Evolutionary conservation across 2,113 vertebrate species (phyloP), one percentile per base, ranked within the genome.

Genomic region (Piprites chloris): DNA sequence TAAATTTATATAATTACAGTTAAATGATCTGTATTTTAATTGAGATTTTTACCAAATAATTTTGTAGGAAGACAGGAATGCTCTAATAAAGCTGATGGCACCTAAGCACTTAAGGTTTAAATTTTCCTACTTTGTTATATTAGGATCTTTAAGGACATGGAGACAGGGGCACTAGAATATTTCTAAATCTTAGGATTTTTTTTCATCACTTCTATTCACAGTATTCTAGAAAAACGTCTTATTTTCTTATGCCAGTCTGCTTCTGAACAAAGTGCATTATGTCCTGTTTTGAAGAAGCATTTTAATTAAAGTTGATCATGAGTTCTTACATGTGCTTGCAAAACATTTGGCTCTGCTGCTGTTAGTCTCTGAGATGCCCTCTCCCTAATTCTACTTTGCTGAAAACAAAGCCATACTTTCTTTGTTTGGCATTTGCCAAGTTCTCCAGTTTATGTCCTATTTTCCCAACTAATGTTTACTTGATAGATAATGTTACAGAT

Each of bases 11-110:
- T 95, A 96, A 96, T 94, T 97, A 66, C 72, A 73, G 50, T 94
- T 96, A 82, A 89, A 87, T 83, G 46, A 94, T 74, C 56, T 85
- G 59, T 55, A 95, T 96, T 92, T 96, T 85, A 93, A 92, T 93
- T 87, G 75, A 86, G 27, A 65, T 68, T 90, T 82, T 91, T 85
- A 75, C 35, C 49, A 89, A 94, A 93, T 93, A 90, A 59, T 91
- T 93, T 69, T 52, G 49, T 56, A 77, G 55, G 37, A 69, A 82
- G 16, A 47, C 52, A 39, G 22, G 22, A 78, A 65, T 63, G 47
- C 28, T 90, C 42, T 62, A 55, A 14, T 50, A 85, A 74, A 37
- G 37, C 47, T 44, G 20, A 14, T 59, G 14, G 44, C 44, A 46
- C 12, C 55, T 66, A 81, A 26, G 41, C 8, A 28, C 52, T 56